A percentile compares a stretch with the other conserved stretches of the same genome.
Conservation (phyloP, 64 coral and sea anemone genomes). For the Stylophora pistillata region DNA sequence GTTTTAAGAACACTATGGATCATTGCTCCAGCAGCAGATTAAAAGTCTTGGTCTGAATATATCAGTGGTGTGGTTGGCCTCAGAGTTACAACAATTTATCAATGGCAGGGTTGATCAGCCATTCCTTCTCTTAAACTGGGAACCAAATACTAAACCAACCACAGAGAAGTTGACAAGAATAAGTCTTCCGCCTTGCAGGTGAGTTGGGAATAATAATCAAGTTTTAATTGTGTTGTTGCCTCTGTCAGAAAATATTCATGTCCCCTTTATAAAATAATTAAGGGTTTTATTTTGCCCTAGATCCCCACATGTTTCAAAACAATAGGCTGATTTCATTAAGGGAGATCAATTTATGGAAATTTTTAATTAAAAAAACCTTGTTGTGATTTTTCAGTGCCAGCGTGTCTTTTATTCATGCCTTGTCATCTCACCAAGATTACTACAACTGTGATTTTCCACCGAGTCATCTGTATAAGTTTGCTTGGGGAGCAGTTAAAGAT, state of each 20-base stretch:
- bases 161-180: constrained; percentile 54
- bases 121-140: constrained; percentile 77
- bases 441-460: constrained; percentile 70
- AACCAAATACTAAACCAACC: constrained; percentile 64
- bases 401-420: constrained; percentile 1
- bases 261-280: too few relatives aligned
- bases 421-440: neutral
- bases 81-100: constrained; percentile 39
- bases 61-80: constrained; percentile 72
- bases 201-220: neutral
- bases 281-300: too few relatives aligned
- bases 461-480: constrained; percentile 70
- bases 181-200: constrained; percentile 76
- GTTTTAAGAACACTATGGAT: constrained; percentile 66
- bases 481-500: constrained; percentile 64
- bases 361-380: neutral
- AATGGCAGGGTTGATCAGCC: constrained; percentile 30
- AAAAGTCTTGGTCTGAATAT: constrained; percentile 69
- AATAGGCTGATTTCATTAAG: too few relatives aligned
- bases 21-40: constrained; percentile 41
- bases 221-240: neutral
- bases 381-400: neutral
- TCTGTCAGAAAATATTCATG: neutral
- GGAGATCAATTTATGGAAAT: neutral
- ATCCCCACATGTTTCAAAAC: neutral